Conservation (phyloP, 2,888 invertebrate species). For the Muschampia plurimacula region DNA sequence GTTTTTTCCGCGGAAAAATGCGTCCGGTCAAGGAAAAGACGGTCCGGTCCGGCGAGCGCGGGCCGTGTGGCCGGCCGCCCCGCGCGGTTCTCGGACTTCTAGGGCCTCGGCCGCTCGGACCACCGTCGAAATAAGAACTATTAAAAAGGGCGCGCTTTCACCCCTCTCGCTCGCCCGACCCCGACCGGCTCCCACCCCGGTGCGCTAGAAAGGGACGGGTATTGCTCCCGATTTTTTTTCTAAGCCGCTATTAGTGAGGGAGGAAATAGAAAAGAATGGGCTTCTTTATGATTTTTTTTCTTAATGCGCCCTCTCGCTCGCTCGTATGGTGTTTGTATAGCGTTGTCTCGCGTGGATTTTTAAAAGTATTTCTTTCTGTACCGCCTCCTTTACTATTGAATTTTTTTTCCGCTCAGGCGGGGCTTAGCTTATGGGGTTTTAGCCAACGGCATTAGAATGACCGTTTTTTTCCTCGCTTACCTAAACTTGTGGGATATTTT, state of each 20-base stretch:
- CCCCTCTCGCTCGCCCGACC: constrained; percentile 80
- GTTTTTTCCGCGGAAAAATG: constrained; percentile 86
- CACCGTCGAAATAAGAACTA: constrained; percentile 80
- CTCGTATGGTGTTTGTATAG: constrained; percentile 55
- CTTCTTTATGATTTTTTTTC: constrained; percentile 84
- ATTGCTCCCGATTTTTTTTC: constrained; percentile 78
- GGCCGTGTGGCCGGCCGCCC: constrained; percentile 55
- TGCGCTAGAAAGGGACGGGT: constrained; percentile 75
- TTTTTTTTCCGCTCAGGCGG: constrained; percentile 79
- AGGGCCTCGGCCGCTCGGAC: constrained; percentile 65
- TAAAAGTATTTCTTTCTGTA: constrained; percentile 74
- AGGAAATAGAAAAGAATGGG: constrained; percentile 84
- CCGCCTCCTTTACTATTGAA: constrained; percentile 79
- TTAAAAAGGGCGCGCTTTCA: constrained; percentile 79
- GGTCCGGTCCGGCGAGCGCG: constrained; percentile 62
- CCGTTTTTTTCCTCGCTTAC: constrained; percentile 71
- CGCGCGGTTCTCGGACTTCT: constrained; percentile 43
- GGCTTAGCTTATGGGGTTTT: constrained; percentile 77
- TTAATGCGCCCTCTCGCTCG: constrained; percentile 75
- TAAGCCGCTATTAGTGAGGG: constrained; percentile 82
- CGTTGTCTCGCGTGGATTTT: constrained; percentile 67
- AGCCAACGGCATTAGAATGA: constrained; percentile 70
- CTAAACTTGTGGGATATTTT: constrained; percentile 57
- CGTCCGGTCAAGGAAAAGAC: constrained; percentile 84
- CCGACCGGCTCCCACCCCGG: constrained; percentile 68